These are phyloP conservation scores for Sebastes flavidus DNA, from an alignment of 2,797 vertebrate species.

Conservation along the genomic window DNA sequence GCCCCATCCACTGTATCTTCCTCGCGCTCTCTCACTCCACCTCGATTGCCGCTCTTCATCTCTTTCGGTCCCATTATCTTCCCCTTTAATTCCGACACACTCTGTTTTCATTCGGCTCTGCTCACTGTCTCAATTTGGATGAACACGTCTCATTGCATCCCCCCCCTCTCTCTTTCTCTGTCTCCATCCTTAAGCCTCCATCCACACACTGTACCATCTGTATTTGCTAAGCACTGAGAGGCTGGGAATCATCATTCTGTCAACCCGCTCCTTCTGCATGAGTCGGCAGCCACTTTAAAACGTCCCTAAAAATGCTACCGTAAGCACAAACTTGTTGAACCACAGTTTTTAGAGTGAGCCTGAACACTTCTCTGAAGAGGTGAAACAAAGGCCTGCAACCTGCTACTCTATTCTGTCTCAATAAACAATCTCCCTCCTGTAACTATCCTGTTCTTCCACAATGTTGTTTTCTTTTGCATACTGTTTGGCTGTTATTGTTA, in stretches of 20 bases:
- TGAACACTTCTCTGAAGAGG: conserved; percentile 44
- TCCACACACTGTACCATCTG: conserved; percentile 73
- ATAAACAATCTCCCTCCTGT: neutral
- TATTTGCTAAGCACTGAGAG: conserved; percentile 69
- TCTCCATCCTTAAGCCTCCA: conserved; percentile 63
- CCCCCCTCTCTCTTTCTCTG: conserved; percentile 4
- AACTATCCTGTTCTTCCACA: neutral
- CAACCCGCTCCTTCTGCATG: conserved; percentile 72
- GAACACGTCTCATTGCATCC: conserved; percentile 64
- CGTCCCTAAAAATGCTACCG: conserved; percentile 57
- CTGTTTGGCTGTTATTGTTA: neutral
- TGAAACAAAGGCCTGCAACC: conserved; percentile 53
- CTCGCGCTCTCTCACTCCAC: conserved; percentile 42
- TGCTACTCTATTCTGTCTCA: conserved; percentile 6
- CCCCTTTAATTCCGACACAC: conserved; percentile 65
- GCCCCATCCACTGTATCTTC: conserved; percentile 54
- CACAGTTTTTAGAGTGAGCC: conserved; percentile 56
- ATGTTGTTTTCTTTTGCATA: neutral
- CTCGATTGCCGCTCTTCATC: conserved; percentile 57
- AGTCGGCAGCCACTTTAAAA: conserved; percentile 67
- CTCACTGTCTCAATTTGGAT: conserved; percentile 59
- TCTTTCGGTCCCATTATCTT: conserved; percentile 59
- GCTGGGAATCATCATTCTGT: conserved; percentile 73
- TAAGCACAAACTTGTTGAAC: conserved; percentile 74
- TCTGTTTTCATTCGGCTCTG: conserved; percentile 51